Percentiles rank a stretch among this genome's conserved stretches.
These are phyloP conservation scores for Guaruba guarouba DNA, from an alignment of 2,113 vertebrate species.

Conservation along the genomic window DNA sequence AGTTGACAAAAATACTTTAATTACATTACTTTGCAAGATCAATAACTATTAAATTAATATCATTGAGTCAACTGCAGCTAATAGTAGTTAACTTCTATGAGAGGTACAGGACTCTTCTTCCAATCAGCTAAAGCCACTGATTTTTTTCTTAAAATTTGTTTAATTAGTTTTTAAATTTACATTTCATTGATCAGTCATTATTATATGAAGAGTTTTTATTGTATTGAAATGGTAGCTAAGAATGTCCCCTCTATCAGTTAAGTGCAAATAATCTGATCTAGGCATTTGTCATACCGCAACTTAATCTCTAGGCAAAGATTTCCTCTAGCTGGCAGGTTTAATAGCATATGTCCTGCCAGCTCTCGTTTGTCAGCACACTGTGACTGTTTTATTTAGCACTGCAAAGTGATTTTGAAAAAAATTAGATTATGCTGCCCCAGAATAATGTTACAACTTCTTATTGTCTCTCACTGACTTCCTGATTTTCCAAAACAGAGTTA, in stretches of 20 bases:
- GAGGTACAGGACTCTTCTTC: not conserved
- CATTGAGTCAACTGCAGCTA: not conserved
- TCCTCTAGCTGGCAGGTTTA: not conserved
- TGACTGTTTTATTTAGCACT: not conserved
- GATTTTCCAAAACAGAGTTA: not conserved
- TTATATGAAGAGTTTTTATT: not conserved
- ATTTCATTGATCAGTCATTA: not conserved
- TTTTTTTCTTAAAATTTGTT: not conserved
- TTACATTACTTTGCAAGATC: not conserved
- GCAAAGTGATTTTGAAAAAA: not conserved
- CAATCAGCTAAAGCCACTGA: not conserved
- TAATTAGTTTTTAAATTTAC: not conserved
- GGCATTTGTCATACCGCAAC: not conserved
- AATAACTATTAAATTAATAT: not conserved
- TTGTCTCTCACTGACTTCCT: not conserved
- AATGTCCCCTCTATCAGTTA: not conserved
- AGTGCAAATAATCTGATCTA: not conserved
- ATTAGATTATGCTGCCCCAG: not conserved
- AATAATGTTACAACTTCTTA: not conserved
- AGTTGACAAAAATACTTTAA: not conserved
- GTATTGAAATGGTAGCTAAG: not conserved
- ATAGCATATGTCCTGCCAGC: not conserved
- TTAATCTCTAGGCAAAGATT: conserved; percentile 14
- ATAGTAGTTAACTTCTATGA: not conserved
- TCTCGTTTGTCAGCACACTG: not conserved